These are phyloP conservation scores for Enhydra lutris DNA, from an alignment of 2,113 vertebrate genomes.

Conservation along the genomic window DNA sequence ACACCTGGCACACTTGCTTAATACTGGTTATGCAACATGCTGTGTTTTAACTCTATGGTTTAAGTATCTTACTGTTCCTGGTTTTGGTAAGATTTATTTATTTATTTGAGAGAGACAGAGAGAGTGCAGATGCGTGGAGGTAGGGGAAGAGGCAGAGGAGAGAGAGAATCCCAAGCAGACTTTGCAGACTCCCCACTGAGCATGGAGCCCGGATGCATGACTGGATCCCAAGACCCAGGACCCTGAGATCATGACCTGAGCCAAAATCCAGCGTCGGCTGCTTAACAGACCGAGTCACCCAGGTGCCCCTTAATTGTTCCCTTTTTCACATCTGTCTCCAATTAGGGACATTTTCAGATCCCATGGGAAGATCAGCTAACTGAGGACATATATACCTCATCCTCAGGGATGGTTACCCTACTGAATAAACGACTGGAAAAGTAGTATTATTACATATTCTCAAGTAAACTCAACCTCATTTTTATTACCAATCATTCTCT, in stretches of 20 bases:
- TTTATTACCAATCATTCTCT: neutral
- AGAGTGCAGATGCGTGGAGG: neutral
- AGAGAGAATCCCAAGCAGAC: neutral
- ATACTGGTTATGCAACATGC: neutral
- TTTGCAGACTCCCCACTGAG: neutral
- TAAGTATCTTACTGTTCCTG: neutral
- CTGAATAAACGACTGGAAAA: neutral
- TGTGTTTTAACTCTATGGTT: neutral
- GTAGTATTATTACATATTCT: neutral
- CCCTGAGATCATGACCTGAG: neutral
- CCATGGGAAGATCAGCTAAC: neutral
- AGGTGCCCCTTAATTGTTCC: neutral
- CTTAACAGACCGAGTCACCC: neutral
- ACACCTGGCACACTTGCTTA: neutral
- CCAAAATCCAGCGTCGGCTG: accelerated
- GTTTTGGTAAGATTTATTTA: neutral
- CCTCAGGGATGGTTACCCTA: neutral
- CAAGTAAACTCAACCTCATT: neutral
- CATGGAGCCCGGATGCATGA: accelerated
- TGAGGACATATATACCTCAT: neutral
- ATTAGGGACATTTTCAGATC: neutral
- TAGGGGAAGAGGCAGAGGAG: neutral
- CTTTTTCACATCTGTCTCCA: neutral
- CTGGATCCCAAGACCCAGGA: neutral
- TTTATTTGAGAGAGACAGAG: neutral